phyloP scores from a whole-genome alignment of 2,797 vertebrate species.

The Syngnathus rostellatus region DNA sequence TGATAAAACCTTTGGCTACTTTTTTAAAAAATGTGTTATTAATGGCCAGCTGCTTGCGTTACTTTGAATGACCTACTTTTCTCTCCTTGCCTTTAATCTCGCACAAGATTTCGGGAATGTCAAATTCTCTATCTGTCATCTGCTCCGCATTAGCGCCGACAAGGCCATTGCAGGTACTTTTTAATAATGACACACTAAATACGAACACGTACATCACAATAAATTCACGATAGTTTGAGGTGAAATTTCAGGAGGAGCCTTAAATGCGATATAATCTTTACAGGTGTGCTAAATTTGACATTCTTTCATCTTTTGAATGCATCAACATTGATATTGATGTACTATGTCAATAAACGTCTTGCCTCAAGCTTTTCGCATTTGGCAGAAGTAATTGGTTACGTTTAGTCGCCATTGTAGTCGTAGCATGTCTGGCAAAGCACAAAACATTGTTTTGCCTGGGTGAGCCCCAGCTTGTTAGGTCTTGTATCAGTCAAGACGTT shows the following conservation, averaged over 20 bases:
- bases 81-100: conserved; percentile 38
- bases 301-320: background rate
- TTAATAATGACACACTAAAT: conserved; percentile 4
- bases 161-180: conserved; percentile 18
- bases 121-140: conserved; percentile 40
- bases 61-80: conserved; percentile 25
- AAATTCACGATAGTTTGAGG: no score
- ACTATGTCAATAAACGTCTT: no score
- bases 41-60: conserved; percentile 31
- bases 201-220: no score
- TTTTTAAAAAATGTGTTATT: conserved; percentile 21
- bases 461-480: conserved; percentile 25
- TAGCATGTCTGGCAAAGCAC: background rate
- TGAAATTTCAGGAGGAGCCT: no score
- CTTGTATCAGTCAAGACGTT: conserved; percentile 23
- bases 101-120: conserved; percentile 24
- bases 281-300: background rate
- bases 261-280: background rate
- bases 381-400: background rate
- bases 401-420: background rate
- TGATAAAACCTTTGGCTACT: conserved; percentile 7
- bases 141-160: conserved; percentile 46
- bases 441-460: conserved; percentile 1
- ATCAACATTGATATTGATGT: no score
- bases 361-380: background rate